Conservation (phyloP, 2,888 invertebrate species). For the Thymelicus acteon region DNA sequence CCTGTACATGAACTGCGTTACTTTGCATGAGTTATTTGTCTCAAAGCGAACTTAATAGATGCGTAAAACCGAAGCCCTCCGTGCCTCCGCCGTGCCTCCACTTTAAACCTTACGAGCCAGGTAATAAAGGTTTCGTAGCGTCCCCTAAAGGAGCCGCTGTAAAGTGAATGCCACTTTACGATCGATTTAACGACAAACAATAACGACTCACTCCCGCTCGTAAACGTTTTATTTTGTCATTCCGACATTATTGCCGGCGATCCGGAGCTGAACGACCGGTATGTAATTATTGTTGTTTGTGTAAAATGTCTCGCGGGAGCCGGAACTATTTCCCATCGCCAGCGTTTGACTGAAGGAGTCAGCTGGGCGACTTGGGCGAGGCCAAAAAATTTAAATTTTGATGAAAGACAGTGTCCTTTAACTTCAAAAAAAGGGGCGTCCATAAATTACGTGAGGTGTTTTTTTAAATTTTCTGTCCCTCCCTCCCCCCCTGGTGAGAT, state of each 20-base stretch:
- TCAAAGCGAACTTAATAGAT: conserved; percentile 22
- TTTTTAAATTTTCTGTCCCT: too few relatives aligned
- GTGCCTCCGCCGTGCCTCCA: background rate
- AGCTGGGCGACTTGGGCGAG: too few relatives aligned
- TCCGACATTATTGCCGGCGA: conserved; percentile 30
- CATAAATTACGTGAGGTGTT: too few relatives aligned
- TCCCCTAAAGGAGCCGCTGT: background rate
- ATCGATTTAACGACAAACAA: conserved; percentile 31
- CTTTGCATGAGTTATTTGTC: conserved; percentile 31
- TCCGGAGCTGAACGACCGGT: conserved; percentile 11
- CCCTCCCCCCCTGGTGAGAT: too few relatives aligned
- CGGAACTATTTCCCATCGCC: background rate
- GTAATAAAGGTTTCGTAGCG: background rate
- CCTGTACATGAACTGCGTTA: conserved; percentile 12
- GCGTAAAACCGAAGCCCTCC: conserved; percentile 12
- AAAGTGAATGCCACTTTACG: conserved; percentile 30
- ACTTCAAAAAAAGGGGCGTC: too few relatives aligned
- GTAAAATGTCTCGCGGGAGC: background rate
- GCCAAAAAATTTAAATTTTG: too few relatives aligned
- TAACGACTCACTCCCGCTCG: conserved; percentile 30
- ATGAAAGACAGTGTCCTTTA: too few relatives aligned
- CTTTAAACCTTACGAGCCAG: background rate
- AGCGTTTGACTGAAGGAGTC: too few relatives aligned
- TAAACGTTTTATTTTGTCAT: conserved; percentile 33
- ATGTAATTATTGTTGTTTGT: conserved; percentile 25